Conservation (phyloP, 2,797 vertebrate species). For the Syngnathus rostellatus region DNA sequence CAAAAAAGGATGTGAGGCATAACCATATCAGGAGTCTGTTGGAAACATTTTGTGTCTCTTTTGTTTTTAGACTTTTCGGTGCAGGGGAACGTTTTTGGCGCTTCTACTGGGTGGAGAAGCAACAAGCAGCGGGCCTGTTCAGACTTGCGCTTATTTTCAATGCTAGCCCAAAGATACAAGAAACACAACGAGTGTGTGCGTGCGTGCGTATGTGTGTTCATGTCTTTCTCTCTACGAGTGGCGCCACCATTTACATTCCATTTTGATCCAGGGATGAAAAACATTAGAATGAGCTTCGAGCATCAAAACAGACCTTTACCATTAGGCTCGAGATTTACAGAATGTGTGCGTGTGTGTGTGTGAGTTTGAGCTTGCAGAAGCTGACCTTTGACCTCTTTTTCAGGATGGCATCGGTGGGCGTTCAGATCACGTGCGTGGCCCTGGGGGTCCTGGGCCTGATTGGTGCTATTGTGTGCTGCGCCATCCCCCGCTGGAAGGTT, state of each 20-base stretch:
- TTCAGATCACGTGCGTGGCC: conserved; percentile 64
- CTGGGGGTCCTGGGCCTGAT: conserved; percentile 64
- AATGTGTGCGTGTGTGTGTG: not conserved
- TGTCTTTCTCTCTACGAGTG: not conserved
- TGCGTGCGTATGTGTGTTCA: not conserved
- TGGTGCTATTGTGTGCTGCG: conserved; percentile 60
- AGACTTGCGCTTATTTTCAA: conserved; percentile 36
- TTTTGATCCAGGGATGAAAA: not conserved
- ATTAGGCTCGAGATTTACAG: not conserved
- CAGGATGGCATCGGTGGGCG: conserved; percentile 64
- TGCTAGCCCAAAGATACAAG: conserved; percentile 24
- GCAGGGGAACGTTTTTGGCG: conserved; percentile 14
- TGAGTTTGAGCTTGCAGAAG: not conserved
- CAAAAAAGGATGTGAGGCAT: not conserved
- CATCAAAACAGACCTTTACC: not conserved
- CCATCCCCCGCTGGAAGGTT: conserved; percentile 65
- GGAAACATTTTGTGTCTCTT: not conserved
- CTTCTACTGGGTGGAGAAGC: conserved; percentile 9
- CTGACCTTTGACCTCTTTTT: not conserved
- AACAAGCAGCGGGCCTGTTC: conserved; percentile 28
- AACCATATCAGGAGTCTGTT: not conserved
- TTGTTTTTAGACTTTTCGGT: not conserved
- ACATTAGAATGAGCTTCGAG: not conserved
- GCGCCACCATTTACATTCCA: not conserved
- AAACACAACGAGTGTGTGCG: not conserved